phyloP scores from a whole-genome alignment of 2,888 invertebrate species.

The Phaonia tiefii region DNA sequence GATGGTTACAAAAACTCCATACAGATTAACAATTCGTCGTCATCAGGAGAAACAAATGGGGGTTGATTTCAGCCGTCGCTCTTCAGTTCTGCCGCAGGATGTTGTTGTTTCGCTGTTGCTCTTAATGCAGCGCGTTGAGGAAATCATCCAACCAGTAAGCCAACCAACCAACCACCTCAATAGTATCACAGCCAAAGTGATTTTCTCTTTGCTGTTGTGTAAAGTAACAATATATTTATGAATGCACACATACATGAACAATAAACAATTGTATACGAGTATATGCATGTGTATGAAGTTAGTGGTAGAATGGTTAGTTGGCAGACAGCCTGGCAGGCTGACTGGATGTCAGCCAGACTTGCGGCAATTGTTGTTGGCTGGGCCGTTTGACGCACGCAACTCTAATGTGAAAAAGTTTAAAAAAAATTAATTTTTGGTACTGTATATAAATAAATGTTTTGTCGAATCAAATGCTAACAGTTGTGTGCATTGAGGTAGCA shows the following conservation, averaged over 20 bases:
- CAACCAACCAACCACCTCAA: slow-evolving; percentile 58
- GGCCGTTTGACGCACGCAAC: slow-evolving; percentile 71
- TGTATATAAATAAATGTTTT: slow-evolving; percentile 74
- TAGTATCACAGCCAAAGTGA: slow-evolving; percentile 1
- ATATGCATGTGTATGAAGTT: not conserved
- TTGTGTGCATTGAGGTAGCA: not conserved
- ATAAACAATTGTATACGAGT: slow-evolving; percentile 8
- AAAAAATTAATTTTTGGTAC: slow-evolving; percentile 76
- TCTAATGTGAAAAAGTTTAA: slow-evolving; percentile 76
- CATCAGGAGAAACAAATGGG: slow-evolving; percentile 67
- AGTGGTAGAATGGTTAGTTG: slow-evolving; percentile 38
- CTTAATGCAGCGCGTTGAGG: not conserved
- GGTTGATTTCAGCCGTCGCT: slow-evolving; percentile 53
- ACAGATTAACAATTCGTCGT: slow-evolving; percentile 51
- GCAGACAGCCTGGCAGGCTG: slow-evolving; percentile 63
- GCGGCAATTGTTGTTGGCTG: slow-evolving; percentile 26
- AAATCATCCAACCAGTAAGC: not conserved
- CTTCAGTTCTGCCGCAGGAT: slow-evolving; percentile 24
- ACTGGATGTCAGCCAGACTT: slow-evolving; percentile 43
- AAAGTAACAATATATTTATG: slow-evolving; percentile 59
- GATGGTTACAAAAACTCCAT: slow-evolving; percentile 60
- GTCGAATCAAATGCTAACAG: not conserved
- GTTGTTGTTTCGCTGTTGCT: slow-evolving; percentile 45
- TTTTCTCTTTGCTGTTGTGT: slow-evolving; percentile 50
- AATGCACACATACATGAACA: slow-evolving; percentile 44